Evolutionary conservation across 2,113 vertebrate genomes (phyloP), one percentile per base, ranked within the genome.

Genomic region (Fregetta grallaria): DNA sequence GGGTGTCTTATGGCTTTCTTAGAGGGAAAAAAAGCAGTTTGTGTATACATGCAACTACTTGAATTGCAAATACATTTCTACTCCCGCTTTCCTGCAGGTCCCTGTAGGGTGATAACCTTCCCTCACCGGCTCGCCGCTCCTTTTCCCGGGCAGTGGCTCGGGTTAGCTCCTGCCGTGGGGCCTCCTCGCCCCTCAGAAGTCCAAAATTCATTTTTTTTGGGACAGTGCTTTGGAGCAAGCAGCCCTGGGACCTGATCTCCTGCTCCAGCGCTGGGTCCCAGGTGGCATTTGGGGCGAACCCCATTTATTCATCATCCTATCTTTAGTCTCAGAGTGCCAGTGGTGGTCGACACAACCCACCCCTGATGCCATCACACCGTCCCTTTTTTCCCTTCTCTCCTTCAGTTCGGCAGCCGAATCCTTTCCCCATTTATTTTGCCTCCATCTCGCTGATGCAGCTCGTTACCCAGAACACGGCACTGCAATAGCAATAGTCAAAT

Each of bases 391-490:
- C 61, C 22, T 38, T 25, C 21, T 34, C 45, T 47, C 49, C 30
- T 16, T n/a, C 55, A 4, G 16, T 23, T 63, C 19, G 1, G 25
- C 70, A 5, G 8, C 49, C 12, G 49, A 19, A n/a, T 25, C 27
- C 32, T 56, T n/a, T 38, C 30, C 30, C 26, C 1, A 0, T 36
- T 42, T 9, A 2, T 56, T 42, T 25, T 70, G 49, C 42, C 80
- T 11, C 53, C 1, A 0, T 27, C 87, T 15, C 1, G 1, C 70
- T 63, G 27, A 2, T 1, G 29, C 44, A 59, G 45, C 59, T 65
- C 13, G 0, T 45, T 22, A 18, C 3, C 32, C 50, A 2, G 12
- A 32, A 9, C 40, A 3, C 1, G 3, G 29, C 21, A 9, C 7
- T 22, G 2, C 21, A 7, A 15, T 1, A 36, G 62, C 55, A 18